Base-by-base conservation (phyloP, 2,888 invertebrate species). In the Ferrisia virgata region DNA sequence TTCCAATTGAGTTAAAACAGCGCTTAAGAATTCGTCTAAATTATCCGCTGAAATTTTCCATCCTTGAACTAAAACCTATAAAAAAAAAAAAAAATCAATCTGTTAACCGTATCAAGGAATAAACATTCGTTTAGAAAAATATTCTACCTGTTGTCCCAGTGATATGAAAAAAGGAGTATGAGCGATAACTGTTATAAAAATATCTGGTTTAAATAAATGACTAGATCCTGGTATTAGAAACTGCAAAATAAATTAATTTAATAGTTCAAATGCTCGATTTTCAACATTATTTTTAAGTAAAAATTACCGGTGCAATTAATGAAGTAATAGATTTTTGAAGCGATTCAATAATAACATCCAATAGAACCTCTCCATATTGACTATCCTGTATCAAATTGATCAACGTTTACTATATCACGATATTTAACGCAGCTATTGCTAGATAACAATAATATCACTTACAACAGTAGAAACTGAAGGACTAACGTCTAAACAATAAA, bases 401-500 rank as follows among this genome's bases (percentile, higher is more conserved):
- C 28, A n/a, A n/a, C n/a, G n/a, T n/a, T n/a, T n/a, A n/a, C n/a
- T n/a, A n/a, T n/a, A n/a, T n/a, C n/a, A n/a, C n/a, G n/a, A n/a
- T n/a, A n/a, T n/a, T n/a, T n/a, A n/a, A n/a, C n/a, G n/a, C n/a
- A n/a, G n/a, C n/a, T n/a, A n/a, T n/a, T n/a, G n/a, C n/a, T n/a
- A n/a, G n/a, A n/a, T n/a, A n/a, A n/a, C 11, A 80, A 5, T 6
- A 11, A 58, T 25, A 64, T 28, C 84, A 88, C 91, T 90, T 88
- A 93, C 93, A 86, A 94, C 92, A 85, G 93, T 91, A 79, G 93
- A 92, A 85, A 93, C 90, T 1, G 94, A 94, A 11, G 94, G 94
- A 88, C 94, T 94, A 88, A 95, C 91, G 88, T 95, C 95, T 85
- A 95, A 89, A 86, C 94, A 92, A 88, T 93, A 94, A 78, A 93